Conservation (phyloP, 2,888 invertebrate species). For the Lomographa bimaculata region DNA sequence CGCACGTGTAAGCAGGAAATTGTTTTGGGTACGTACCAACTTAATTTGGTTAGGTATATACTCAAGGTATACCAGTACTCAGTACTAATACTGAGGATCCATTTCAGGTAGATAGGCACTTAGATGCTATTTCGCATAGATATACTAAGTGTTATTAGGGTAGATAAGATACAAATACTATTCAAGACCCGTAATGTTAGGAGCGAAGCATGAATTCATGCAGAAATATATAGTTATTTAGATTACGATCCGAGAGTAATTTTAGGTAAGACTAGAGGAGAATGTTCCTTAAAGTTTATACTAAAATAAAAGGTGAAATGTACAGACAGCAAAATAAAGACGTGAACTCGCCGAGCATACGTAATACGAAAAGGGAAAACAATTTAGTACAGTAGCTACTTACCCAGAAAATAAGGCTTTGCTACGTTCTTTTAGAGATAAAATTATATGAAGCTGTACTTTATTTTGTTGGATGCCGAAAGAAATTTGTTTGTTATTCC, state of each 20-base stretch:
- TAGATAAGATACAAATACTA: too few relatives aligned
- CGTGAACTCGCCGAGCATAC: conserved; percentile 16
- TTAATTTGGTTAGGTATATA: conserved; percentile 1
- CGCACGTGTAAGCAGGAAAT: conserved; percentile 19
- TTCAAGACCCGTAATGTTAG: too few relatives aligned
- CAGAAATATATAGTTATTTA: too few relatives aligned
- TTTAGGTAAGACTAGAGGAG: conserved; percentile 1
- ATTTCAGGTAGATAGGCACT: too few relatives aligned
- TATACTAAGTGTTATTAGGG: too few relatives aligned
- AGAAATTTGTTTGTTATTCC: too few relatives aligned
- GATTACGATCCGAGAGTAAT: conserved; percentile 3
- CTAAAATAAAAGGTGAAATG: conserved; percentile 10
- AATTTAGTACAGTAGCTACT: conserved; percentile 10
- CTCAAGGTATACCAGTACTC: too few relatives aligned
- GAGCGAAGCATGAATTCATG: too few relatives aligned
- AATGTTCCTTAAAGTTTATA: too few relatives aligned
- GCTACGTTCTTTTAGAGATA: conserved; percentile 9
- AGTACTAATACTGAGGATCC: too few relatives aligned
- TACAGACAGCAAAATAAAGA: conserved; percentile 12
- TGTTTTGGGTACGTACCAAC: conserved; percentile 10
- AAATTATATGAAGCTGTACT: conserved; percentile 7
- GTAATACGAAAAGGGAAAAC: conserved; percentile 16
- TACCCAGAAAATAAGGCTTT: conserved; percentile 6
- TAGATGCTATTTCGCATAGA: too few relatives aligned
- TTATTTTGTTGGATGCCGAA: too few relatives aligned